Evolutionary conservation across 2,797 vertebrate species (phyloP).

Genomic region (Phrynocephalus forsythii): DNA sequence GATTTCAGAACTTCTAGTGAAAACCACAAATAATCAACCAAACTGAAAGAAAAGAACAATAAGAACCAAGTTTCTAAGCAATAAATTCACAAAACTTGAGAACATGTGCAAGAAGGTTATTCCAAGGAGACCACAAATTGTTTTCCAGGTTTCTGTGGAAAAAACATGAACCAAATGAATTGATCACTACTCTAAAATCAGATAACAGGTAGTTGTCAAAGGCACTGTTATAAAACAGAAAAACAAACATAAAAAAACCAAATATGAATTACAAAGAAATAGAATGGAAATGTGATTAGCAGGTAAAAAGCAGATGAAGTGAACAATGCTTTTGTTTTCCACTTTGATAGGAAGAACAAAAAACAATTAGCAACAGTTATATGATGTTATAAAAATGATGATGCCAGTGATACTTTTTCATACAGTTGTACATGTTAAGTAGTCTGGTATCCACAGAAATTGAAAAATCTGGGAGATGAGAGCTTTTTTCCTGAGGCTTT

Average conservation of each 20-base stretch:
- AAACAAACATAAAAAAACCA: not conserved
- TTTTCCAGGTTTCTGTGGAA: slow-evolving; percentile 25
- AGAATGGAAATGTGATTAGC: not conserved
- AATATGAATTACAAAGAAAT: not conserved
- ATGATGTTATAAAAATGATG: not conserved
- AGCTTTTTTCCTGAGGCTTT: too few species aligned
- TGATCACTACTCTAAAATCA: slow-evolving; percentile 27
- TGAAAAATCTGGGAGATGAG: too few species aligned
- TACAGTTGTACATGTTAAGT: too few species aligned
- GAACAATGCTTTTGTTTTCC: not conserved
- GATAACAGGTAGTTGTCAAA: not conserved
- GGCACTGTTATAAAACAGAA: slow-evolving; percentile 21
- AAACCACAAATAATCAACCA: slow-evolving; percentile 41
- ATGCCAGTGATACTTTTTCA: not conserved
- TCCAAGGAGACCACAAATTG: slow-evolving; percentile 28
- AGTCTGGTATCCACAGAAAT: too few species aligned
- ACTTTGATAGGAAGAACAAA: slow-evolving; percentile 2
- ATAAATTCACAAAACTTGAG: slow-evolving; percentile 13
- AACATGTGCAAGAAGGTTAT: slow-evolving; percentile 1
- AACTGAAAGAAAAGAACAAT: slow-evolving; percentile 17
- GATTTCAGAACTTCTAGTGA: slow-evolving; percentile 22
- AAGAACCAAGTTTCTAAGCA: slow-evolving; percentile 24
- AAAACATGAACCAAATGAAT: not conserved
- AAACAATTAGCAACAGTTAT: not conserved
- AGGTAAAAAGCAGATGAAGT: not conserved